Percentiles rank a stretch among this genome's conserved stretches.
phyloP scores from a whole-genome alignment of 2,797 vertebrate genomes.

The Hypotaenidia philippensis region DNA sequence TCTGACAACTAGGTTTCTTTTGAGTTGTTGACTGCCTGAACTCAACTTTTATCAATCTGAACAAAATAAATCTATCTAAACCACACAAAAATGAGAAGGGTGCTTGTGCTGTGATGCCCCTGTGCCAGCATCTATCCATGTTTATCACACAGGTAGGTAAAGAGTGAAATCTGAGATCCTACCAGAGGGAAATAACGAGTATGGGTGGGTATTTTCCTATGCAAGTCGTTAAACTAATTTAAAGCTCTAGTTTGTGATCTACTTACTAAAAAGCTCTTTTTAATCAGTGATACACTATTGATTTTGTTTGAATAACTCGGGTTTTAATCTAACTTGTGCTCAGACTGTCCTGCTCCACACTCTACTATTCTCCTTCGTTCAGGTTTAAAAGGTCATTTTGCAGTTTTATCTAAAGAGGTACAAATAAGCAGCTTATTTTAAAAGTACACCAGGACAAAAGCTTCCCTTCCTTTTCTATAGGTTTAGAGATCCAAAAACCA shows the following conservation, averaged over 20 bases:
- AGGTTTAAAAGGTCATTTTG: background rate
- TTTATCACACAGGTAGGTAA: background rate
- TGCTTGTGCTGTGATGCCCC: background rate
- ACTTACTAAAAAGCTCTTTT: background rate
- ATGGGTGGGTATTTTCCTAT: background rate
- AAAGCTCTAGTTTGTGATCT: background rate
- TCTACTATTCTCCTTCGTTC: background rate
- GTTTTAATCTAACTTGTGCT: background rate
- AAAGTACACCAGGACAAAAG: background rate
- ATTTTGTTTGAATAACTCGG: background rate
- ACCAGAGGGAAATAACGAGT: background rate
- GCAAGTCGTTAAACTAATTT: background rate
- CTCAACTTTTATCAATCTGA: background rate
- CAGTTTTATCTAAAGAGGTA: background rate
- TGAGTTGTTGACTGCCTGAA: background rate
- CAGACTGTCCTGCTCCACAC: background rate
- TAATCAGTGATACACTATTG: background rate
- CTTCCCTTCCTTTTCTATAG: background rate
- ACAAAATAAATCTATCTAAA: background rate
- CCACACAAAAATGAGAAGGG: background rate
- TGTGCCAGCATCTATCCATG: background rate
- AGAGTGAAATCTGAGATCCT: background rate
- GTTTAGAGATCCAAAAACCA: background rate
- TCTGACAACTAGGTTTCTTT: background rate
- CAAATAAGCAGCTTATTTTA: background rate